A percentile compares a stretch with the other conserved stretches of the same genome.
Evolutionary conservation across 2,888 invertebrate species (phyloP).

Genomic region (Brachyopa scutellaris): DNA sequence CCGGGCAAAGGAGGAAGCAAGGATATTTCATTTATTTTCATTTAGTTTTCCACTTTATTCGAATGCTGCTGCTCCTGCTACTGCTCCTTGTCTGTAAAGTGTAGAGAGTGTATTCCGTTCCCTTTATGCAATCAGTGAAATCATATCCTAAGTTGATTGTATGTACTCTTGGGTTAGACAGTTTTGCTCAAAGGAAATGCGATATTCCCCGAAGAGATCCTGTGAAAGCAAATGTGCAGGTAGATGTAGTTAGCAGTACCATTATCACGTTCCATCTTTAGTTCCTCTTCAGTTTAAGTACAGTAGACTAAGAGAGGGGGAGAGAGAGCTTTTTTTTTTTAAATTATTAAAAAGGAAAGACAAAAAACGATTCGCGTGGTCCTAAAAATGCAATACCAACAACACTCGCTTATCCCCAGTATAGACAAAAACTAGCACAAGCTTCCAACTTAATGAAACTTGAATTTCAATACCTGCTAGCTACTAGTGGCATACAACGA

Average conservation of each 20-base stretch:
- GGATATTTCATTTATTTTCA: constrained; percentile 70
- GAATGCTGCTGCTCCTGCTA: constrained; percentile 33
- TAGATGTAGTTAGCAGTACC: constrained; percentile 41
- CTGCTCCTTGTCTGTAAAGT: too few species aligned
- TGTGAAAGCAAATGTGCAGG: constrained; percentile 53
- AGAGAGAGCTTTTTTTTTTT: constrained; percentile 35
- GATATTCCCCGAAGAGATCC: constrained; percentile 55
- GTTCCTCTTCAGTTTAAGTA: constrained; percentile 42
- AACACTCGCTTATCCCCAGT: constrained; percentile 5
- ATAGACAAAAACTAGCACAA: constrained; percentile 6
- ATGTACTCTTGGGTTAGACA: constrained; percentile 70
- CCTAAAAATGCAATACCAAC: too few species aligned
- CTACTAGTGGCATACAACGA: constrained; percentile 35
- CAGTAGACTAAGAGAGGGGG: too few species aligned
- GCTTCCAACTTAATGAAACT: constrained; percentile 64
- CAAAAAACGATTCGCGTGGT: neutral
- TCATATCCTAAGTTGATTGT: constrained; percentile 73
- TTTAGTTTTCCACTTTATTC: constrained; percentile 66
- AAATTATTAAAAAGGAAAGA: too few species aligned
- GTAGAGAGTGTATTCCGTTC: constrained; percentile 50
- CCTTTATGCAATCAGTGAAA: constrained; percentile 72
- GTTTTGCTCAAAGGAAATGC: constrained; percentile 70
- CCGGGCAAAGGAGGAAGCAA: constrained; percentile 8
- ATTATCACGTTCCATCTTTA: constrained; percentile 52
- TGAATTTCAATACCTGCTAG: constrained; percentile 45